These are phyloP conservation scores for Diadophis punctatus DNA, from an alignment of 2,113 vertebrate species.

Conservation along the genomic window DNA sequence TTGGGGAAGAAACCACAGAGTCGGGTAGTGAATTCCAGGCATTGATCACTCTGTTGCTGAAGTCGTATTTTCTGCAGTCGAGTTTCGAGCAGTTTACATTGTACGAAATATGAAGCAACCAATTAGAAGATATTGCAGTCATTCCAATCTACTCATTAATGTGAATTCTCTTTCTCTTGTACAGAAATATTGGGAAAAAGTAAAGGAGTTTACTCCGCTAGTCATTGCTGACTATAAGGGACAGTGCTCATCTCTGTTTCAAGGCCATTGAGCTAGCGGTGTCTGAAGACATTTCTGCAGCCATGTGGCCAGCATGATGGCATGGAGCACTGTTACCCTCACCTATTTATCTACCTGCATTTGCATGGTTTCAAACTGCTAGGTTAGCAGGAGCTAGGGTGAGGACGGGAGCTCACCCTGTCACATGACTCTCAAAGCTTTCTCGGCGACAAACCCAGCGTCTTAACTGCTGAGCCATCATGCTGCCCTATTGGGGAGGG, in stretches of 20 bases:
- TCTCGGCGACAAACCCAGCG: neutral
- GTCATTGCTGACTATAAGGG: neutral
- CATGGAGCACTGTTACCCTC: neutral
- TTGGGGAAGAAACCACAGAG: too few relatives aligned
- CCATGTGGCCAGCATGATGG: neutral
- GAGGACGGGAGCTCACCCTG: too few relatives aligned
- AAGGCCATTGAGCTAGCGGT: neutral
- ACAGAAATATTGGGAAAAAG: neutral
- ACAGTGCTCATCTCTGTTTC: neutral
- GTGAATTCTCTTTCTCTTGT: neutral
- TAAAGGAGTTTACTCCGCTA: neutral
- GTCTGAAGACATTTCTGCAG: neutral
- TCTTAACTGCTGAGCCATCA: neutral
- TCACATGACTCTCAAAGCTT: neutral
- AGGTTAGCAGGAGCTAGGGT: neutral
- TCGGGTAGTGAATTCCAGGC: too few relatives aligned
- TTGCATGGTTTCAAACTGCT: neutral
- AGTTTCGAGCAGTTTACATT: too few relatives aligned
- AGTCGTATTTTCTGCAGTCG: too few relatives aligned
- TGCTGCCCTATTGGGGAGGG: neutral
- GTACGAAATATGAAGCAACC: neutral
- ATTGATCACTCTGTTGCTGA: too few relatives aligned
- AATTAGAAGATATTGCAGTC: neutral
- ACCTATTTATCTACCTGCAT: neutral
- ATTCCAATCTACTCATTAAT: neutral